Evolutionary conservation across 2,797 vertebrate species (phyloP).

Genomic region (Taeniopygia guttata): DNA sequence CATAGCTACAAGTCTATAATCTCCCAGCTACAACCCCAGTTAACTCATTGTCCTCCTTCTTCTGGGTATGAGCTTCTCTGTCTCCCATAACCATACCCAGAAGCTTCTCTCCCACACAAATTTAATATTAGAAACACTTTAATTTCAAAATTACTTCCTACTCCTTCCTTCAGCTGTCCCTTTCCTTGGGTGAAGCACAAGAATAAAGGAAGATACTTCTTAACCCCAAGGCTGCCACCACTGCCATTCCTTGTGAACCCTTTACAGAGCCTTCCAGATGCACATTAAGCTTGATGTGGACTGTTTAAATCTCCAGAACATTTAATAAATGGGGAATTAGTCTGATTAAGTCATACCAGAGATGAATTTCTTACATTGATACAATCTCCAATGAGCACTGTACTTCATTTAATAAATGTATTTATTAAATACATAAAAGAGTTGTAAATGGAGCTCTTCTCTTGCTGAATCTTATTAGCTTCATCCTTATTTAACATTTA

Average conservation of each 20-base stretch:
- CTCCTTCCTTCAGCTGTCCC: neutral
- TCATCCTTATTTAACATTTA: conserved; percentile 60
- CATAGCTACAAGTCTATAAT: neutral
- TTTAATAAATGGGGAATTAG: conserved; percentile 64
- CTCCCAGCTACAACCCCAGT: neutral
- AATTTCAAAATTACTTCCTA: neutral
- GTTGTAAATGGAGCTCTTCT: conserved; percentile 63
- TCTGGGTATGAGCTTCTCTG: neutral
- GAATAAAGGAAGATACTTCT: neutral
- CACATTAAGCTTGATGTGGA: conserved; percentile 46
- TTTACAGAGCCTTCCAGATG: conserved; percentile 12
- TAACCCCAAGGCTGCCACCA: neutral
- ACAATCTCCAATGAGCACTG: conserved; percentile 40
- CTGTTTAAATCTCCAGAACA: conserved; percentile 47
- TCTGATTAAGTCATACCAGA: conserved; percentile 44
- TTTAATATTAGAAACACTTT: neutral
- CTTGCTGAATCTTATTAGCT: conserved; percentile 55
- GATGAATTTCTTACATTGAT: conserved; percentile 59
- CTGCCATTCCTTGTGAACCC: neutral
- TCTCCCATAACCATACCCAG: neutral
- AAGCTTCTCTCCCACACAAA: neutral
- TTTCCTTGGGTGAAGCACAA: neutral
- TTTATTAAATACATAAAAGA: conserved; percentile 72
- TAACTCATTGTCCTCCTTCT: neutral
- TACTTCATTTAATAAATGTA: conserved; percentile 72